These are phyloP conservation scores for Scolopax mira DNA, from an alignment of 2,113 vertebrate genomes.

Conservation along the genomic window DNA sequence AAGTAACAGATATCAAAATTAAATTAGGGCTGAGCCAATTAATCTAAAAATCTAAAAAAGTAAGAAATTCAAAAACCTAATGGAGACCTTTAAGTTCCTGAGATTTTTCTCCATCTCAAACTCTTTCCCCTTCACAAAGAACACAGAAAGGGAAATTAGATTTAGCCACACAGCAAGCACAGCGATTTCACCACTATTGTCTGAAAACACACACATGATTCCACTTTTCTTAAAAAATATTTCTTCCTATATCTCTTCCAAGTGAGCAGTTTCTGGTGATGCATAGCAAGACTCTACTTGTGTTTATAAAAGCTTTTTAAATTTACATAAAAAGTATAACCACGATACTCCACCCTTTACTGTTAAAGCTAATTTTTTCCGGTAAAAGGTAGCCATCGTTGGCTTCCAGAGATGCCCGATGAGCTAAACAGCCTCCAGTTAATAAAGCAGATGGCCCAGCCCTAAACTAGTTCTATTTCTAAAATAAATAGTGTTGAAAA, in stretches of 20 bases:
- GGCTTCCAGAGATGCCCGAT: constrained; percentile 33
- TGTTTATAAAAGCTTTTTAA: constrained; percentile 55
- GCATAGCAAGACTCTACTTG: constrained; percentile 42
- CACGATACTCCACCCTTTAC: constrained; percentile 43
- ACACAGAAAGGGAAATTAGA: constrained; percentile 7
- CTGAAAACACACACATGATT: constrained; percentile 14
- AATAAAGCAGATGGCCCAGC: constrained; percentile 50
- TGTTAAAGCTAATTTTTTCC: constrained; percentile 57
- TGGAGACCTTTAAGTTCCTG: constrained; percentile 46
- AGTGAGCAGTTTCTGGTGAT: constrained; percentile 56
- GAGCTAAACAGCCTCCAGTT: constrained; percentile 40
- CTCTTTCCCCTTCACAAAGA: neutral
- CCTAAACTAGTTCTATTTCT: constrained; percentile 68
- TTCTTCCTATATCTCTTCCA: constrained; percentile 10
- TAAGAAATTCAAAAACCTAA: neutral
- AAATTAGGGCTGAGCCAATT: neutral
- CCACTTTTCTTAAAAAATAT: constrained; percentile 18
- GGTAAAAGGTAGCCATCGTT: neutral
- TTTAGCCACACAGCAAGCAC: constrained; percentile 19
- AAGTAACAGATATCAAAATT: constrained; percentile 20
- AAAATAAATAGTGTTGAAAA: constrained; percentile 72
- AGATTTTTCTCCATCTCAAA: neutral
- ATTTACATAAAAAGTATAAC: constrained; percentile 10
- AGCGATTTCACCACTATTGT: neutral
- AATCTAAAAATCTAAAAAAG: constrained; percentile 13